Conservation (phyloP, 2,797 vertebrate species). For the Sibirionetta formosa region DNA sequence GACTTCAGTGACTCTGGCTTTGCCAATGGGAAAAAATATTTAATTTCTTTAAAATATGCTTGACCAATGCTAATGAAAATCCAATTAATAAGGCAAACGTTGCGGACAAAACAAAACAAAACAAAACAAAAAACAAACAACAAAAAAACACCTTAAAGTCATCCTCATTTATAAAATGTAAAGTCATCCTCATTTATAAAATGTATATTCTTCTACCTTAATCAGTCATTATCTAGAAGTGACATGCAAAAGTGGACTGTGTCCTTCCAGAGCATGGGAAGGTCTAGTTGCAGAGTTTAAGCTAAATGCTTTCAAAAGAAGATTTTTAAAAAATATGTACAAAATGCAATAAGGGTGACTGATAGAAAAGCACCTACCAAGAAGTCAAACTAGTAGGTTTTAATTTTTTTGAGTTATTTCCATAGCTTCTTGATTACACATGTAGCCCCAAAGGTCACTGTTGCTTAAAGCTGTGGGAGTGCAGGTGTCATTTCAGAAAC, state of each 20-base stretch:
- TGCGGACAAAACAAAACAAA: not conserved
- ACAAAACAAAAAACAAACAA: accelerated
- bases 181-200: accelerated
- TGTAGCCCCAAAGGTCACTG: not conserved
- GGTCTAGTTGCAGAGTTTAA: not conserved
- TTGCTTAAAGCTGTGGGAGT: not conserved
- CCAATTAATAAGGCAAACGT: accelerated
- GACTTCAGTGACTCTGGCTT: not conserved
- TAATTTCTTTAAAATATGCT: accelerated
- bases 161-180: accelerated
- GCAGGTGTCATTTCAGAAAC: not conserved
- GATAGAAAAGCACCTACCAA: not conserved
- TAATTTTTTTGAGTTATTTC: conserved; percentile 4
- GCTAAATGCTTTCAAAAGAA: not conserved
- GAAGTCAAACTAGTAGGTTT: not conserved
- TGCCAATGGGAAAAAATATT: not conserved
- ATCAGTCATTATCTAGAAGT: not conserved
- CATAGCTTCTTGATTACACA: not conserved
- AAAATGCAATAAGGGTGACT: not conserved
- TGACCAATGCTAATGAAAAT: not conserved
- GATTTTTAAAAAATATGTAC: accelerated
- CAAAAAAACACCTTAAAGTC: accelerated
- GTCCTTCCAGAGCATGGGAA: not conserved
- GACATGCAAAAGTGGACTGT: accelerated
- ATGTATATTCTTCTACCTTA: accelerated